Base-by-base conservation (phyloP, 2,113 vertebrate genomes). In the Lagopus leucura region DNA sequence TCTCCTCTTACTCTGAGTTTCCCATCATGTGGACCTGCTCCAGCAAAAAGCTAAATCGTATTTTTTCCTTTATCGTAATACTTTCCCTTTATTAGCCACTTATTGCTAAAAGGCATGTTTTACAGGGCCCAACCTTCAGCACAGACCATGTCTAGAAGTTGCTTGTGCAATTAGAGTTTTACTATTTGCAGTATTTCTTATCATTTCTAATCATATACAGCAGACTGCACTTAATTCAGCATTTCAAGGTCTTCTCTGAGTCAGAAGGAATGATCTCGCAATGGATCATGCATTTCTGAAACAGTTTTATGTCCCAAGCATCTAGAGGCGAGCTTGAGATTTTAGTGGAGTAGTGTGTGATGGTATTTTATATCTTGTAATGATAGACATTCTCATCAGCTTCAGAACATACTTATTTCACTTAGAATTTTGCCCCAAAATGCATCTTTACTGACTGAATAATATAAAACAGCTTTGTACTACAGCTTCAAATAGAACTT, bases 321-420 rank as follows among this genome's bases (percentile, higher is more conserved):
- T 90, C 75, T 76, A 45, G 13, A 48, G n/a, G 30, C 22, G 60
- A 88, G 32, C 14, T 55, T 64, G 57, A 40, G 6, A 40, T 47
- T 92, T 77, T 77, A 40, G 57, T 71, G 65, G 38, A 67, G 73
- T 11, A 66, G 43, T 48, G 13, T 16, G 8, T 42, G 79, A n/a
- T 24, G 17, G 40, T 19, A 64, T 90, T 48, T 38, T 85, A 38
- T 21, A 64, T 89, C 48, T 38, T 87, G 7, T 24, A 63, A 80
- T 5, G 2, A 92, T 65, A 82, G 57, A 93, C 60, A 75, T 86
- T 64, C n/a, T 67, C 89, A 50, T 27, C 75, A 91, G 78, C 60
- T 91, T 65, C 92, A 85, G 92, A 97, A 90, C 30, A n/a, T 32
- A 34, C 28, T 45, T 27, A 57, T 43, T 86, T 63, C 30, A 70